These are phyloP conservation scores for Plestiodon gilberti DNA, from an alignment of 2,113 vertebrate genomes.

Conservation along the genomic window DNA sequence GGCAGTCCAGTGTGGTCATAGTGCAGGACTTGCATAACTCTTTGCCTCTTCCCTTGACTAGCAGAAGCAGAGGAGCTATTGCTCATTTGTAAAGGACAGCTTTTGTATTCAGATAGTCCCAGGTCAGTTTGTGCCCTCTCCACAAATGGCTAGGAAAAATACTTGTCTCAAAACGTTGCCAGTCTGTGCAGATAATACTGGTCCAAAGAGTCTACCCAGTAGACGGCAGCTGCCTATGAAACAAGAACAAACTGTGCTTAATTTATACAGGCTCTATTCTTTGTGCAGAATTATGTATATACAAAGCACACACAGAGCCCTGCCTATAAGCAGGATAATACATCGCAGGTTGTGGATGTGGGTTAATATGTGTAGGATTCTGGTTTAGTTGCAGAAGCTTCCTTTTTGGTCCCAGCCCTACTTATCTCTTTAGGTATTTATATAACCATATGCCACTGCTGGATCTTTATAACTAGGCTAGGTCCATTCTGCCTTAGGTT, in stretches of 20 bases:
- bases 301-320: background rate
- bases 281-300: background rate
- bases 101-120: no score
- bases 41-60: background rate
- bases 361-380: background rate
- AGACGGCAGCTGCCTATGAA: no score
- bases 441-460: background rate
- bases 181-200: no score
- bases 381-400: background rate
- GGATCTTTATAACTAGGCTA: background rate
- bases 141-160: no score
- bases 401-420: background rate
- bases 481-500: background rate
- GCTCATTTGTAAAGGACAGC: no score
- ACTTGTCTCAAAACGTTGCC: no score
- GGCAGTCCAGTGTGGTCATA: background rate
- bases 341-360: background rate
- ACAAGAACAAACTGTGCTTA: background rate
- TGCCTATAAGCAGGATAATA: background rate
- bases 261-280: background rate
- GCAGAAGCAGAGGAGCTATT: no score
- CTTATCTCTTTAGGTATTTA: background rate
- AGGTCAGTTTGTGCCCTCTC: no score
- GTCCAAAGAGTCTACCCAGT: no score
- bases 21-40: background rate